These are phyloP conservation scores for Calonectris borealis DNA, from an alignment of 2,113 vertebrate species.

Conservation along the genomic window DNA sequence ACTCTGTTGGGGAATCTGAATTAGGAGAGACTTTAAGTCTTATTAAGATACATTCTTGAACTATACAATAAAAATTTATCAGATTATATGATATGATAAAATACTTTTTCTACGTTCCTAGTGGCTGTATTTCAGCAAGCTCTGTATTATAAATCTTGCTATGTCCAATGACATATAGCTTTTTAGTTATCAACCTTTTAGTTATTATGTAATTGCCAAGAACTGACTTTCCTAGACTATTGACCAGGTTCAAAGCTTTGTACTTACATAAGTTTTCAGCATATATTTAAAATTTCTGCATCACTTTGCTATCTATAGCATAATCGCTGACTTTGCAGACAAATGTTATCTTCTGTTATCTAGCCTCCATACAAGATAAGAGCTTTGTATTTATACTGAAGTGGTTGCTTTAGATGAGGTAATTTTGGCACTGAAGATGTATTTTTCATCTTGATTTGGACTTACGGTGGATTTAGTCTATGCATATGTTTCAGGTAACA, in stretches of 20 bases:
- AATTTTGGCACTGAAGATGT: neutral
- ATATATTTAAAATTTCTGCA: neutral
- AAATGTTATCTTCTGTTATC: neutral
- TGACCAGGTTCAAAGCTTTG: neutral
- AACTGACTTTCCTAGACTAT: neutral
- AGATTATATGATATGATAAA: neutral
- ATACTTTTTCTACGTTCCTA: neutral
- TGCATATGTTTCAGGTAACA: neutral
- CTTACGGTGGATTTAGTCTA: neutral
- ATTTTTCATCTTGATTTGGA: neutral
- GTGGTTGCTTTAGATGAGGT: neutral
- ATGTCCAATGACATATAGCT: fast-evolving
- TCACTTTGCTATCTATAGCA: neutral
- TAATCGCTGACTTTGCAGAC: neutral
- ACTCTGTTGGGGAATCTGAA: neutral
- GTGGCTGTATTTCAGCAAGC: neutral
- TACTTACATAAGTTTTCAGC: neutral
- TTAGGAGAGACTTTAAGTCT: neutral
- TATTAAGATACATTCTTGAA: neutral
- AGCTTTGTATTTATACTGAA: neutral
- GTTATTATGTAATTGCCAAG: neutral
- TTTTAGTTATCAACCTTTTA: neutral
- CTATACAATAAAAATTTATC: neutral
- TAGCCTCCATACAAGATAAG: neutral
- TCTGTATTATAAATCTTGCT: neutral